A percentile compares a stretch with the other conserved stretches of the same genome.
phyloP scores from a whole-genome alignment of 1,140 invertebrate species.

The Metaphire vulgaris region DNA sequence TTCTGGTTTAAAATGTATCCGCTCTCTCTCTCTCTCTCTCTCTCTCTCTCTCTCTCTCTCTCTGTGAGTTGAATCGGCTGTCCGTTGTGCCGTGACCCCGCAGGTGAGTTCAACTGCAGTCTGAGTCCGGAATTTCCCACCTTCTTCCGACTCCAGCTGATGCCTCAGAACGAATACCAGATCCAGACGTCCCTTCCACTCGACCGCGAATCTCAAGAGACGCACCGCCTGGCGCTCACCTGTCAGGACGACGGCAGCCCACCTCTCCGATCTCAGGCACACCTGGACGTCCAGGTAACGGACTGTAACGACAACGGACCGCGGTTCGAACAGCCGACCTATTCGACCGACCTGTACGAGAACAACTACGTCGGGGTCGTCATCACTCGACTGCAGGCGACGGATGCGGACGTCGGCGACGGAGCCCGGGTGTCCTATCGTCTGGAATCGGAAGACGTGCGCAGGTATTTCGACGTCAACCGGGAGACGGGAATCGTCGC shows the following conservation, averaged over 20 bases:
- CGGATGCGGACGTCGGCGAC: background rate
- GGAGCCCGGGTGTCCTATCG: background rate
- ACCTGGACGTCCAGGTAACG: constrained; percentile 56
- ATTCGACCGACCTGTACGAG: constrained; percentile 45
- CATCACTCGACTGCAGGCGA: background rate
- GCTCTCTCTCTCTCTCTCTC: no score
- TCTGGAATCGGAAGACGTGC: background rate
- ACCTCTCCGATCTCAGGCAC: constrained; percentile 59
- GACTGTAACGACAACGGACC: constrained; percentile 92
- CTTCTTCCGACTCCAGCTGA: background rate
- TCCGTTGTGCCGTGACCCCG: background rate
- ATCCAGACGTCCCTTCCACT: constrained; percentile 56
- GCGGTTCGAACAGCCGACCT: constrained; percentile 73
- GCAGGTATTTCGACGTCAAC: constrained; percentile 12
- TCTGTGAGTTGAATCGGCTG: no score
- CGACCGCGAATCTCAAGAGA: constrained; percentile 71
- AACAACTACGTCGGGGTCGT: background rate
- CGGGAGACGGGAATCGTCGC: constrained; percentile 1
- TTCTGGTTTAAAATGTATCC: no score
- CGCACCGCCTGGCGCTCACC: constrained; percentile 73
- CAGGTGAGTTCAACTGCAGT: background rate
- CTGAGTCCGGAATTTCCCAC: background rate
- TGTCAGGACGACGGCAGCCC: constrained; percentile 61
- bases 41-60: no score
- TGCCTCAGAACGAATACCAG: background rate